A percentile compares a stretch with the other conserved stretches of the same genome.
phyloP scores from a whole-genome alignment of 2,113 vertebrate genomes.

The Varanus komodoensis region DNA sequence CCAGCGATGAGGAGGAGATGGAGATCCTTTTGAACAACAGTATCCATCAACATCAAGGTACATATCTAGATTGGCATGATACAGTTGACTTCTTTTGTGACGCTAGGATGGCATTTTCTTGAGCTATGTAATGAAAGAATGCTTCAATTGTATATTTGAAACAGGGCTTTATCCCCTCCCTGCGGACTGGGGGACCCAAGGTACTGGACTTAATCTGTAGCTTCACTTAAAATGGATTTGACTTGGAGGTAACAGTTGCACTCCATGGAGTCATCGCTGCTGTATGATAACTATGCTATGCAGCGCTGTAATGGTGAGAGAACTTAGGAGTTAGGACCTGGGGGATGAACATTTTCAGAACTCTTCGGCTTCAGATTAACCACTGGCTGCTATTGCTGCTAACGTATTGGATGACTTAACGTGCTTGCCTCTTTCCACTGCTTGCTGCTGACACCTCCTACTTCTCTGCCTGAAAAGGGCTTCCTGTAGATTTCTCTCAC shows the following conservation, averaged over 20 bases:
- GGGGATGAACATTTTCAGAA: background rate
- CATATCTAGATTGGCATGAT: background rate
- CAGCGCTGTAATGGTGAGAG: background rate
- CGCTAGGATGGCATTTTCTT: background rate
- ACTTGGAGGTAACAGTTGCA: background rate
- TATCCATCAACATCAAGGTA: slow-evolving; percentile 78
- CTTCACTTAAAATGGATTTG: background rate
- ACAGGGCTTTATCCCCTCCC: background rate
- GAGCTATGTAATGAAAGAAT: background rate
- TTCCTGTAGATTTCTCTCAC: background rate
- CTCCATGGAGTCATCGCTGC: background rate
- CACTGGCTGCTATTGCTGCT: background rate
- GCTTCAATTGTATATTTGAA: background rate
- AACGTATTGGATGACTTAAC: background rate
- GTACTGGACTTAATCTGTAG: background rate
- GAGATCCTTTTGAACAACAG: slow-evolving; percentile 80
- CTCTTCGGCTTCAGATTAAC: background rate
- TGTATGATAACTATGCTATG: background rate
- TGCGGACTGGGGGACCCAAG: background rate
- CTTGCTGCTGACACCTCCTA: background rate
- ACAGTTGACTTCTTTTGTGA: rapidly evolving
- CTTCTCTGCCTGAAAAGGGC: background rate
- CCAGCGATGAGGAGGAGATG: slow-evolving; percentile 83
- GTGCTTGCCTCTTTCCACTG: background rate
- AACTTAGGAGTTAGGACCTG: background rate